These are phyloP conservation scores for Urophycis tenuis DNA, from an alignment of 2,797 vertebrate genomes.

Conservation along the genomic window DNA sequence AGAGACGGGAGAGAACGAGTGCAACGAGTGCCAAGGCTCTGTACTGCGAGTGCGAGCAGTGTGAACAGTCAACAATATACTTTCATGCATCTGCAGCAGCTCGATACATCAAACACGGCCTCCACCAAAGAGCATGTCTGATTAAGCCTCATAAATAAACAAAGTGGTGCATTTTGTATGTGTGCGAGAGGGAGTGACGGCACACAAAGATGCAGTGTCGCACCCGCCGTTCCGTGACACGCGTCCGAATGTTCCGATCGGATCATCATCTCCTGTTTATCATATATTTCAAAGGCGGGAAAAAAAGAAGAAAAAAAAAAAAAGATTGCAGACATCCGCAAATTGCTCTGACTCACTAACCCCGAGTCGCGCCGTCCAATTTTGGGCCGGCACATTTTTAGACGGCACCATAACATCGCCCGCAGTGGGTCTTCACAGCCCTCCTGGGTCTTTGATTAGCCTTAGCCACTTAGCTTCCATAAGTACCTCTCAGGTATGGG, in stretches of 20 bases:
- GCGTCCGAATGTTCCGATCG: slow-evolving; percentile 19
- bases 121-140: slow-evolving; percentile 41
- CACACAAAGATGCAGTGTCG: not conserved
- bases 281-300: slow-evolving; percentile 37
- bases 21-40: slow-evolving; percentile 6
- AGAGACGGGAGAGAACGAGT: not conserved
- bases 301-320: no score
- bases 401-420: slow-evolving; percentile 33
- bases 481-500: slow-evolving; percentile 42
- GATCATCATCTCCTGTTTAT: slow-evolving; percentile 25
- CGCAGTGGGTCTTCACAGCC: slow-evolving; percentile 32
- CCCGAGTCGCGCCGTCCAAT: slow-evolving; percentile 19
- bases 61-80: slow-evolving; percentile 23
- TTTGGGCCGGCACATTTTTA: slow-evolving; percentile 27
- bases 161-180: slow-evolving; percentile 7
- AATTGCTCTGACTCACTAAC: slow-evolving; percentile 34
- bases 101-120: slow-evolving; percentile 21
- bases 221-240: slow-evolving; percentile 26
- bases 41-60: no score
- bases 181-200: no score
- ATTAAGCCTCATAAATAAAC: slow-evolving; percentile 44
- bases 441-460: slow-evolving; percentile 49
- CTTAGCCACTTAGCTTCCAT: slow-evolving; percentile 51
- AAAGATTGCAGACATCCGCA: slow-evolving; percentile 23
- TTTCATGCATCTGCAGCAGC: slow-evolving; percentile 33